phyloP scores from a whole-genome alignment of 2,113 vertebrate species.

The Mastomys natalensis region DNA sequence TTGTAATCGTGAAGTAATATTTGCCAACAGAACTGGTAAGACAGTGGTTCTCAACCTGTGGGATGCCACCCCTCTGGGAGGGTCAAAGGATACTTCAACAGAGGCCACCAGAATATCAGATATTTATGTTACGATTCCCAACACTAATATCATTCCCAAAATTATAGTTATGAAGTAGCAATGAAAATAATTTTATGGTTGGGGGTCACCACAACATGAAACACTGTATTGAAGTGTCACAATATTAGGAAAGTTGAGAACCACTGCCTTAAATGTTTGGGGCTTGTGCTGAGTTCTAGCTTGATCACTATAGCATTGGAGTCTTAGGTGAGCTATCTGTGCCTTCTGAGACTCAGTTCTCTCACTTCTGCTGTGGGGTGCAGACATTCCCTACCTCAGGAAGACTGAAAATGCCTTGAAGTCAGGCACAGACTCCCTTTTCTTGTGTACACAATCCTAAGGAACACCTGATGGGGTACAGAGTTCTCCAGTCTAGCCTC shows the following conservation, averaged over 20 bases:
- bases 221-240: not conserved
- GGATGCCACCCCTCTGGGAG: not conserved
- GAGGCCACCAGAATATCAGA: not conserved
- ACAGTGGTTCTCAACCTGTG: not conserved
- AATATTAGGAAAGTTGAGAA: not conserved
- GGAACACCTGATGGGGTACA: accelerated
- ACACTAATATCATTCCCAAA: too few species aligned
- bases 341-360: not conserved
- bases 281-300: not conserved
- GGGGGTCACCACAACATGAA: not conserved
- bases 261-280: not conserved
- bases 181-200: not conserved
- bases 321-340: not conserved
- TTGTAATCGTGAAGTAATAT: not conserved
- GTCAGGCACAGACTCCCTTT: not conserved
- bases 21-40: not conserved
- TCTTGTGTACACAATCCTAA: accelerated
- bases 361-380: not conserved
- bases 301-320: not conserved
- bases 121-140: not conserved
- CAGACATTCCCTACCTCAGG: accelerated
- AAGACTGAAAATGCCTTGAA: accelerated
- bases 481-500: accelerated
- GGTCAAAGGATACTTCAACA: not conserved
- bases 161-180: not conserved